A percentile compares a stretch with the other conserved stretches of the same genome.
Evolutionary conservation across 2,113 vertebrate genomes (phyloP).

Genomic region (Apodemus speciosus): DNA sequence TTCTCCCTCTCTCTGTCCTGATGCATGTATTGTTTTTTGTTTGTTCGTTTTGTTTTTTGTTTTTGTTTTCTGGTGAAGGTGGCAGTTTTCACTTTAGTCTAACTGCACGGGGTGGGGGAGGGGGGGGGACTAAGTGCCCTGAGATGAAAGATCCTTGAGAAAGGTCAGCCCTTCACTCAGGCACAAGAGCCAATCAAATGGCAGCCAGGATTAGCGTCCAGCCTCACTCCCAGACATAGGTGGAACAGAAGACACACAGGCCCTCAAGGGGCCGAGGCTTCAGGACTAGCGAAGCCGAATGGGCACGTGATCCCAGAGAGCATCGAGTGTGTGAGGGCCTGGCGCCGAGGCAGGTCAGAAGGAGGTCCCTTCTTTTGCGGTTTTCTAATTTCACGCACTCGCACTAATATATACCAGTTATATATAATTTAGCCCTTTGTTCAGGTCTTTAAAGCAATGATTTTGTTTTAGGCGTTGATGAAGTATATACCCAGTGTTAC

Average conservation of each 20-base stretch:
- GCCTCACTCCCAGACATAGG: not conserved
- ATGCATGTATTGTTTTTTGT: not conserved
- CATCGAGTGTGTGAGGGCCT: not conserved
- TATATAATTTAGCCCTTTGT: slow-evolving; percentile 40
- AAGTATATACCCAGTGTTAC: not conserved
- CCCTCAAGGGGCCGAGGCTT: not conserved
- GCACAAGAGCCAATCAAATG: not conserved
- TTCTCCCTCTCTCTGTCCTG: not conserved
- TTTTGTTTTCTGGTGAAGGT: not conserved
- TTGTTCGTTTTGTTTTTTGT: not conserved
- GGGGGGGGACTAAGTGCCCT: slow-evolving; percentile 25
- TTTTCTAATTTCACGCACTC: not conserved
- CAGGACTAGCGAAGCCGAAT: not conserved
- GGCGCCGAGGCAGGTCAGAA: not conserved
- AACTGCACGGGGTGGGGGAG: too few species aligned
- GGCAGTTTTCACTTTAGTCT: not conserved
- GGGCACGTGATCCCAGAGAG: not conserved
- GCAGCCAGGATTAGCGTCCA: slow-evolving; percentile 9
- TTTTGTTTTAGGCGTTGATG: slow-evolving; percentile 26
- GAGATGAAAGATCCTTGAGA: slow-evolving; percentile 65
- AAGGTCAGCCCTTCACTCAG: slow-evolving; percentile 26
- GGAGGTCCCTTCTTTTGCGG: not conserved
- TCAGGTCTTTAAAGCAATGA: not conserved
- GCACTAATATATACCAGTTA: not conserved
- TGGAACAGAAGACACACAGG: not conserved